A percentile compares a stretch with the other conserved stretches of the same genome.
phyloP scores from a whole-genome alignment of 2,113 vertebrate species.

The Menidia beryllina region DNA sequence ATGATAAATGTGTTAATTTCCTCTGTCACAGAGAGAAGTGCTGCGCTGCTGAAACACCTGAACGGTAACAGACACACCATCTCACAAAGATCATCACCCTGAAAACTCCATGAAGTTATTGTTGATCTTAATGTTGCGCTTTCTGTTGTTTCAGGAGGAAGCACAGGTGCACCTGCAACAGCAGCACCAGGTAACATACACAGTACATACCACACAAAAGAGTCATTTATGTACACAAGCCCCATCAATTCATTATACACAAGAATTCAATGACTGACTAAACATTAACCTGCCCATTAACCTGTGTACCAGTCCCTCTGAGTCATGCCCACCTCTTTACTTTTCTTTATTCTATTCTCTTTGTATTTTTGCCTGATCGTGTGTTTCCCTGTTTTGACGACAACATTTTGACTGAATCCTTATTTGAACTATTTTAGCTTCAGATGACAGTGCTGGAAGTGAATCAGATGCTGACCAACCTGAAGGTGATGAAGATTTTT shows the following conservation, averaged over 20 bases:
- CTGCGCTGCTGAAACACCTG: background rate
- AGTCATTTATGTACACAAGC: background rate
- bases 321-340: too few relatives aligned
- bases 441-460: background rate
- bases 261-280: background rate
- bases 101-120: background rate
- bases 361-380: too few relatives aligned
- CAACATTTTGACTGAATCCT: background rate
- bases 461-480: background rate
- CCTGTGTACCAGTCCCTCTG: too few relatives aligned
- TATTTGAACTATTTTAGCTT: background rate
- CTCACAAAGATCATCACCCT: background rate
- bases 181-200: constrained; percentile 24
- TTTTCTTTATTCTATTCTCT: too few relatives aligned
- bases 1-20: background rate
- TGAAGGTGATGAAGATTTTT: constrained; percentile 1
- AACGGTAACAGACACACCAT: constrained; percentile 18
- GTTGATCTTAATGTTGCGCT: background rate
- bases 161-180: constrained; percentile 1
- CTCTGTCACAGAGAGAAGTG: constrained; percentile 14
- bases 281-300: too few relatives aligned
- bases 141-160: constrained; percentile 9
- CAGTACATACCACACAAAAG: background rate
- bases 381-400: background rate
- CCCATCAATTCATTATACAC: background rate